Evolutionary conservation across 2,113 vertebrate genomes (phyloP).

Genomic region (Climacteris rufus): DNA sequence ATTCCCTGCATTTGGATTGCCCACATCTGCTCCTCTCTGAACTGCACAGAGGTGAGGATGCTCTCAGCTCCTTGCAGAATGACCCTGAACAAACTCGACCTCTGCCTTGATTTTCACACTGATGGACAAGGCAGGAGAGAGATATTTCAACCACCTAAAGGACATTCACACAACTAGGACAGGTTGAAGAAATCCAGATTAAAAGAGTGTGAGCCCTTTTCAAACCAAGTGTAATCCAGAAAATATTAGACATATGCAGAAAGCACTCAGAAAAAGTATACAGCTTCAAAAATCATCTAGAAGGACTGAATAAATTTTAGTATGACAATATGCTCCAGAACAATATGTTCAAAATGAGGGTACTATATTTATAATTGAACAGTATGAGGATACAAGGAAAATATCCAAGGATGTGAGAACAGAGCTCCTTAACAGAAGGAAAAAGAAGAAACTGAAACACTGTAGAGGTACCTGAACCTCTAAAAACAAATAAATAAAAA

Average conservation of each 20-base stretch:
- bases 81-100: accelerated
- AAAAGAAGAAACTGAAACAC: background rate
- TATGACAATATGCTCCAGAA: background rate
- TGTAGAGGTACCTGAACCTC: background rate
- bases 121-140: background rate
- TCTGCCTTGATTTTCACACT: background rate
- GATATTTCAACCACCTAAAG: background rate
- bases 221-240: background rate
- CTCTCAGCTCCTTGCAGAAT: background rate
- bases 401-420: background rate
- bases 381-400: background rate
- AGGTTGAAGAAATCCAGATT: background rate
- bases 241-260: background rate
- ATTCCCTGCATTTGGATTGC: background rate
- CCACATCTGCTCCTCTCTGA: background rate
- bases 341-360: background rate
- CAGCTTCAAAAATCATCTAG: background rate
- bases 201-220: background rate
- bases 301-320: background rate
- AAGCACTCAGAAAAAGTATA: background rate
- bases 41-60: background rate
- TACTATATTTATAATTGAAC: background rate
- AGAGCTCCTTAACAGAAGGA: background rate
- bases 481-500: background rate
- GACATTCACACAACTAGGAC: background rate